A percentile compares a stretch with the other conserved stretches of the same genome.
Evolutionary conservation across 2,113 vertebrate genomes (phyloP).

Genomic region (Pseudorhombus dupliciocellatus): DNA sequence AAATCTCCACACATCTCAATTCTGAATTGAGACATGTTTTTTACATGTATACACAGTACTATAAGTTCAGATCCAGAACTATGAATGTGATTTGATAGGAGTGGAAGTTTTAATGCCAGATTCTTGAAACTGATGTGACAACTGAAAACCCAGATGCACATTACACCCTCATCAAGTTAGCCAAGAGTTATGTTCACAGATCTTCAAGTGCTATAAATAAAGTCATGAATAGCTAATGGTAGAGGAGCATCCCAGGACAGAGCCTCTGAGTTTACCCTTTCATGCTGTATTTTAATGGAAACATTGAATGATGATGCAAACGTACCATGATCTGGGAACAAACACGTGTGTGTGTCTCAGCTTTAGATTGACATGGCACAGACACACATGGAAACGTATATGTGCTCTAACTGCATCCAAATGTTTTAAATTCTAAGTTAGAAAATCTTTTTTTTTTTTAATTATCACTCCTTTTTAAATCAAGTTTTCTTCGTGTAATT

Average conservation of each 20-base stretch:
- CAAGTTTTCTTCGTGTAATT: neutral
- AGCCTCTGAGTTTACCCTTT: no score
- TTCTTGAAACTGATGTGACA: neutral
- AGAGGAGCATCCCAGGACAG: no score
- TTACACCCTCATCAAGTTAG: neutral
- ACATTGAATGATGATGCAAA: no score
- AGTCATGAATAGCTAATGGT: no score
- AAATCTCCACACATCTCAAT: no score
- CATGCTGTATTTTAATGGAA: no score
- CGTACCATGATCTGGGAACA: neutral
- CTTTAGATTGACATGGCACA: neutral
- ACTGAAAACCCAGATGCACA: neutral
- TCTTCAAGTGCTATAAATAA: no score
- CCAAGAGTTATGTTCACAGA: no score
- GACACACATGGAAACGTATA: neutral
- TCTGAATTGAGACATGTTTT: no score
- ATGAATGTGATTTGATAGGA: neutral
- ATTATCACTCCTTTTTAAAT: no score
- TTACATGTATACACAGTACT: no score
- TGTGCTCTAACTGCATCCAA: conserved; percentile 3
- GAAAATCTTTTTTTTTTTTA: neutral
- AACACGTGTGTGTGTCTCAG: neutral
- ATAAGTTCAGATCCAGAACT: neutral
- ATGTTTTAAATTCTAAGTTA: neutral
- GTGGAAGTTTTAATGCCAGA: neutral